phyloP scores from a whole-genome alignment of 2,888 invertebrate species.

The Digitonthophagus gazella region DNA sequence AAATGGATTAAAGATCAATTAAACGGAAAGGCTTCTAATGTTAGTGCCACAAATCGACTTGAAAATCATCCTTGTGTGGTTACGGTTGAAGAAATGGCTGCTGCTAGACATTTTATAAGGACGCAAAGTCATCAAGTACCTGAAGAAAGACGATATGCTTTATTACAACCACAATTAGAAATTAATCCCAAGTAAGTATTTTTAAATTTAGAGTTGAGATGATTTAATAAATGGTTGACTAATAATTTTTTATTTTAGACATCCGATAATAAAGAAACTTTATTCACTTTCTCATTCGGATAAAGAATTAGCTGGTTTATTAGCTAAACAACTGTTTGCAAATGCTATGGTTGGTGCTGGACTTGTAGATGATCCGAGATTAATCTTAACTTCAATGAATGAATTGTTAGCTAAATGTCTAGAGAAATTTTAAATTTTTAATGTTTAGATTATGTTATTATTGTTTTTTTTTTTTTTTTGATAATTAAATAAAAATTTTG shows the following conservation, averaged over 20 bases:
- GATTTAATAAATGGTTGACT: neutral
- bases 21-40: conserved; percentile 75
- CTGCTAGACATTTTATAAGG: conserved; percentile 90
- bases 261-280: conserved; percentile 87
- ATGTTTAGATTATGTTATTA: too few relatives aligned
- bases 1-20: conserved; percentile 76
- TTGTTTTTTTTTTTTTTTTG: neutral
- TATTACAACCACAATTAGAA: conserved; percentile 89
- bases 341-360: conserved; percentile 97
- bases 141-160: conserved; percentile 81
- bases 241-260: conserved; percentile 54
- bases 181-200: conserved; percentile 81
- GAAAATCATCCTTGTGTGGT: conserved; percentile 92
- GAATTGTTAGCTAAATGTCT: conserved; percentile 77
- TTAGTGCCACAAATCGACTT: conserved; percentile 80
- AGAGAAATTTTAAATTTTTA: conserved; percentile 58
- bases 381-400: conserved; percentile 82
- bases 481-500: too few relatives aligned
- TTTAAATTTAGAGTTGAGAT: neutral
- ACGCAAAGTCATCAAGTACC: conserved; percentile 80
- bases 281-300: conserved; percentile 71
- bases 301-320: conserved; percentile 76
- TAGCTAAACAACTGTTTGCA: conserved; percentile 82
- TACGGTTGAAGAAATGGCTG: conserved; percentile 95
- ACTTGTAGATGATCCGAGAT: conserved; percentile 85